These are phyloP conservation scores for Mactra quadrangularis DNA, from an alignment of 1,140 invertebrate genomes.

Conservation along the genomic window DNA sequence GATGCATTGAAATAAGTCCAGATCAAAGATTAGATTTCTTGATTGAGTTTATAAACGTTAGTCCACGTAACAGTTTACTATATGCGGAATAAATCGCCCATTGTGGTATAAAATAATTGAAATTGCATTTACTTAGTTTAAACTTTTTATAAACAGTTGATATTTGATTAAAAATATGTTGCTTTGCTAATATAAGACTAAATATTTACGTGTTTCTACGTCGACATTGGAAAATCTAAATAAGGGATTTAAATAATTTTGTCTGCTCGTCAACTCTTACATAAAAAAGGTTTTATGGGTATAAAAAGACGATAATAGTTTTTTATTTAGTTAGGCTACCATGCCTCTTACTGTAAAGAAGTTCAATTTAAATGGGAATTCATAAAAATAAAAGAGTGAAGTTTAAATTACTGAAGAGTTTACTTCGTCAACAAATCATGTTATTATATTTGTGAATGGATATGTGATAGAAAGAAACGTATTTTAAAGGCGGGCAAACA, in stretches of 20 bases:
- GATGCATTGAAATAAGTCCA: not conserved
- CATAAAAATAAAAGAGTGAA: no score
- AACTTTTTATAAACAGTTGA: not conserved
- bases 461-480: no score
- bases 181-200: not conserved
- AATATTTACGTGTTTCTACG: not conserved
- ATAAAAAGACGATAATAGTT: no score
- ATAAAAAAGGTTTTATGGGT: no score
- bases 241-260: not conserved
- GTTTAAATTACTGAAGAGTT: no score
- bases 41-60: not conserved
- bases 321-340: no score
- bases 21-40: conserved; percentile 21
- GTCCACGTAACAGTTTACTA: not conserved
- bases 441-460: no score
- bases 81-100: conserved; percentile 1
- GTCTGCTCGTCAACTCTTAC: no score
- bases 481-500: no score
- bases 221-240: not conserved
- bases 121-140: not conserved
- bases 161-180: not conserved
- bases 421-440: no score
- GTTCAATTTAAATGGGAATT: no score
- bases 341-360: no score
- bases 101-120: not conserved